phyloP scores from a whole-genome alignment of 2,797 vertebrate species.

The Notamacropus eugenii region DNA sequence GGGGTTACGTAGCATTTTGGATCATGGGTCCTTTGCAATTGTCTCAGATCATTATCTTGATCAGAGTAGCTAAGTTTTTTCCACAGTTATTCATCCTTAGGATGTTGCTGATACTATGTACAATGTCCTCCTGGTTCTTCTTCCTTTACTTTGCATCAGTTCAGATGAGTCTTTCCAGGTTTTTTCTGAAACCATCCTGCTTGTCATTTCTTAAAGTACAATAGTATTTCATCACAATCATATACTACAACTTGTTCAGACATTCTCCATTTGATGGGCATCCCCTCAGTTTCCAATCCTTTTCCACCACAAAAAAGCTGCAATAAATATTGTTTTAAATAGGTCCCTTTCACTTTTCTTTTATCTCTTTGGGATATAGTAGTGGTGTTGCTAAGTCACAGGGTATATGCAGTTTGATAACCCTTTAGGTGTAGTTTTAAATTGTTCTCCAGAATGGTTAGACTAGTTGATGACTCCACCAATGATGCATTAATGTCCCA shows the following conservation, averaged over 20 bases:
- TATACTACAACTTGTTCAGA: not conserved
- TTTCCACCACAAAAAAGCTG: not conserved
- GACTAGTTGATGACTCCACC: not conserved
- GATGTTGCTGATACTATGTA: not conserved
- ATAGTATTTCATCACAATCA: not conserved
- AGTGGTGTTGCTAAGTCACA: not conserved
- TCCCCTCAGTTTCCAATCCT: not conserved
- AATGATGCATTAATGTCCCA: not conserved
- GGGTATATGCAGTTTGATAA: not conserved
- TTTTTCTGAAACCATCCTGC: not conserved
- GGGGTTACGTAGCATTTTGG: not conserved
- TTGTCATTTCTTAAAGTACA: not conserved
- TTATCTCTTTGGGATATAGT: not conserved
- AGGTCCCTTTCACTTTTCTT: not conserved
- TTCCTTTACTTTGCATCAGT: not conserved
- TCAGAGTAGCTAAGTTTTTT: not conserved
- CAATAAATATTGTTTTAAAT: not conserved
- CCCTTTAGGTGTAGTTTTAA: not conserved
- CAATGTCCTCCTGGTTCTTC: not conserved
- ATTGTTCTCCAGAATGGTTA: not conserved
- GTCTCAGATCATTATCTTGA: not conserved
- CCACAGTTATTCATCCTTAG: not conserved
- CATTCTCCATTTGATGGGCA: not conserved
- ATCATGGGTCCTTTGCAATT: not conserved
- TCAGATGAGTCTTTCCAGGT: not conserved